Percentiles rank a stretch among this genome's conserved stretches.
Evolutionary conservation across 2,797 vertebrate genomes (phyloP).

Genomic region (Lepilemur septentrionalis): DNA sequence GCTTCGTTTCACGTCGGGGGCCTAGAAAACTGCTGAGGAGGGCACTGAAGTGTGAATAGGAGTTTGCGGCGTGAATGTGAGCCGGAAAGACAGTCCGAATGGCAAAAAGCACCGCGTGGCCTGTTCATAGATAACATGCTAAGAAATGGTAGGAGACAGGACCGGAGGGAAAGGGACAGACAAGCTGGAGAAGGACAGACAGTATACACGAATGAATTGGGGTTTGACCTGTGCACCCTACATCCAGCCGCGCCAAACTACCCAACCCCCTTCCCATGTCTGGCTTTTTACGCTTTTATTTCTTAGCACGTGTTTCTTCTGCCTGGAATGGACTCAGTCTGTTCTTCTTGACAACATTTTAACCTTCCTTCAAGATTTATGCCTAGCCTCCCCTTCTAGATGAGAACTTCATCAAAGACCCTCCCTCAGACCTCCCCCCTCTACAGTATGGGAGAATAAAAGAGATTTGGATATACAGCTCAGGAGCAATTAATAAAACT

Average conservation of each 20-base stretch:
- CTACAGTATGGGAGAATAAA: rapidly evolving
- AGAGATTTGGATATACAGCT: neutral
- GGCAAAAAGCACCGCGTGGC: neutral
- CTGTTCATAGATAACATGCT: too few relatives aligned
- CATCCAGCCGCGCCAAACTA: neutral
- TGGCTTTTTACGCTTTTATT: neutral
- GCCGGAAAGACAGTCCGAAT: neutral
- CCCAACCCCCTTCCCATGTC: rapidly evolving
- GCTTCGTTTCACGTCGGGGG: neutral
- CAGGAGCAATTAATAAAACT: constrained; percentile 55
- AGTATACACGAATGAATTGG: rapidly evolving
- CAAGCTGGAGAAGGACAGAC: neutral
- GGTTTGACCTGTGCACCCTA: neutral
- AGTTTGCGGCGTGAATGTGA: neutral
- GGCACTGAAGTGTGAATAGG: too few relatives aligned
- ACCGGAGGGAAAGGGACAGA: neutral
- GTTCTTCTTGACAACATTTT: neutral
- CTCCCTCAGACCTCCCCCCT: rapidly evolving
- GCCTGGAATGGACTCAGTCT: neutral
- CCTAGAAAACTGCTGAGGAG: neutral
- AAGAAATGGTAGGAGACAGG: neutral
- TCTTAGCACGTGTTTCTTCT: neutral
- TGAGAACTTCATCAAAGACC: neutral
- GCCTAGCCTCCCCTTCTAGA: neutral
- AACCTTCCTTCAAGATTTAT: neutral